Conservation (phyloP, 2,797 vertebrate genomes). For the Calcarius lapponicus region DNA sequence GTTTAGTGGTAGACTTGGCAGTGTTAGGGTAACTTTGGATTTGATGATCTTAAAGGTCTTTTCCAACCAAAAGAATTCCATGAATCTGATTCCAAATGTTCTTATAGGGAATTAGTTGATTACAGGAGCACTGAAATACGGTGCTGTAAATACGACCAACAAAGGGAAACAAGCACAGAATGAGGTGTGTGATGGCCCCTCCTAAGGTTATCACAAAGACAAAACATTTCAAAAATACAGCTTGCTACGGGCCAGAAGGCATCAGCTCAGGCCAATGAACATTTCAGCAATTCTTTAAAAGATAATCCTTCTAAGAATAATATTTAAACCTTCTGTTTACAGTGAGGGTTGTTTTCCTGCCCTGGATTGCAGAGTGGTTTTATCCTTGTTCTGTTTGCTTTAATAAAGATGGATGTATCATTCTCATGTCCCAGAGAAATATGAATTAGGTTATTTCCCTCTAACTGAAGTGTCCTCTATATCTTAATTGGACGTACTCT, state of each 20-base stretch:
- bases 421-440: background rate
- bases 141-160: background rate
- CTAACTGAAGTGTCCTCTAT: background rate
- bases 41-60: background rate
- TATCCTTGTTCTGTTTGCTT: background rate
- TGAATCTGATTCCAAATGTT: background rate
- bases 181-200: background rate
- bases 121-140: background rate
- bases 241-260: background rate
- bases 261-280: background rate
- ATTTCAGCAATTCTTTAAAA: background rate
- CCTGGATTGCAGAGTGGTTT: background rate
- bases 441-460: background rate
- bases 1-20: background rate
- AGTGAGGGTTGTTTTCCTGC: background rate
- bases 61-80: background rate
- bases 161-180: background rate
- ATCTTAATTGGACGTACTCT: slow-evolving; percentile 1
- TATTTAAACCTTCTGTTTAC: background rate
- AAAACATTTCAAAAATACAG: background rate
- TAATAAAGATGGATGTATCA: background rate
- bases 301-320: background rate
- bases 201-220: background rate
- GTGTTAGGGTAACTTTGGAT: background rate
- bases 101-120: background rate